Evolutionary conservation across 2,888 invertebrate species (phyloP).

Genomic region (Clostera curtula): DNA sequence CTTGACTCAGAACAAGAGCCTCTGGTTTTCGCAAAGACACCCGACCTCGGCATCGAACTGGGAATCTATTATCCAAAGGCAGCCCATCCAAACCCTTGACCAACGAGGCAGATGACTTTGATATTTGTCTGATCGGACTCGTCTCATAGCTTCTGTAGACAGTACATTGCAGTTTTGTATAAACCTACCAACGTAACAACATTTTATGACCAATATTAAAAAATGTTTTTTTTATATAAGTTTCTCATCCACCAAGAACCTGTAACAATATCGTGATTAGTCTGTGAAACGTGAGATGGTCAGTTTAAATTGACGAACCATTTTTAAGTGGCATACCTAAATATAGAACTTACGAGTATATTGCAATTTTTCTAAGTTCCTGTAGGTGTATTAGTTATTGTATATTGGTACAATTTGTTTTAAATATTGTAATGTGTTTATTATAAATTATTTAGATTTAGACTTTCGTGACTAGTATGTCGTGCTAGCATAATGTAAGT

Average conservation of each 20-base stretch:
- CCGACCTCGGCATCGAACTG: too few species aligned
- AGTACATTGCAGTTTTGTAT: too few species aligned
- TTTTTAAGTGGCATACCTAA: constrained; percentile 72
- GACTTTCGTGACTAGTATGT: constrained; percentile 51
- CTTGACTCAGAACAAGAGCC: too few species aligned
- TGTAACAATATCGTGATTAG: constrained; percentile 26
- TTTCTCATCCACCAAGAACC: constrained; percentile 41
- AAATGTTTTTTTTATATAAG: too few species aligned
- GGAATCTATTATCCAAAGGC: too few species aligned
- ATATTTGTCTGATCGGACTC: too few species aligned
- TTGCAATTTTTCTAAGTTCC: constrained; percentile 75
- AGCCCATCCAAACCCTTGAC: too few species aligned
- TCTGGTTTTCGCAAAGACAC: too few species aligned
- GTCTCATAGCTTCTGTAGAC: too few species aligned
- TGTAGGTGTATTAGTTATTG: constrained; percentile 72
- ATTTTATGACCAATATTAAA: too few species aligned
- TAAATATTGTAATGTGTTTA: constrained; percentile 66
- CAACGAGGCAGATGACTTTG: too few species aligned
- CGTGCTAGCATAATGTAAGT: constrained; percentile 52
- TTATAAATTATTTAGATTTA: constrained; percentile 69
- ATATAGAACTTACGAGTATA: constrained; percentile 73
- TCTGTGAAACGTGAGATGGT: constrained; percentile 37
- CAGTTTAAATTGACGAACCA: constrained; percentile 49
- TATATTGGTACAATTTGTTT: constrained; percentile 72
- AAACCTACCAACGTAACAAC: too few species aligned